Percentiles rank a stretch among this genome's conserved stretches.
phyloP scores from a whole-genome alignment of 2,113 vertebrate genomes.

The Vombatus ursinus region DNA sequence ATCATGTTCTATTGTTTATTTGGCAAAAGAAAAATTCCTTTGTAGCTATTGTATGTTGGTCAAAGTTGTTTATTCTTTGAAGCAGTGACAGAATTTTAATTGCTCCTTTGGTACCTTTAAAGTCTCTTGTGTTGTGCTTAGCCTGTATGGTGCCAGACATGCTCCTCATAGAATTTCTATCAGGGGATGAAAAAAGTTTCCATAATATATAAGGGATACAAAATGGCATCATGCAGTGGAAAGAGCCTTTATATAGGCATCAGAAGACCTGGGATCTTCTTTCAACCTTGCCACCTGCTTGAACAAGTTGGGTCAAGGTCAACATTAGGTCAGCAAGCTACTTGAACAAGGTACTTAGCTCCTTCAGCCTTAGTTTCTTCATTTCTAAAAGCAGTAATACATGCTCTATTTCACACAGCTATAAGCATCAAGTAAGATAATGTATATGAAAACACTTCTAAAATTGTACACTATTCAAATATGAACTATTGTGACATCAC shows the following conservation, averaged over 20 bases:
- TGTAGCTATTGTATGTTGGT: constrained; percentile 61
- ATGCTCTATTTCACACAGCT: not conserved
- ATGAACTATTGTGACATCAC: not conserved
- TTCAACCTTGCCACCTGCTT: not conserved
- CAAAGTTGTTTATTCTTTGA: constrained; percentile 65
- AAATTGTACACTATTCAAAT: not conserved
- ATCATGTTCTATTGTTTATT: constrained; percentile 70
- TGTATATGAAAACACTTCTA: not conserved
- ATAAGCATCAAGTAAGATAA: not conserved
- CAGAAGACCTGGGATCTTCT: not conserved
- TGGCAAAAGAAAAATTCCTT: constrained; percentile 71
- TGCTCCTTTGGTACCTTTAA: constrained; percentile 34
- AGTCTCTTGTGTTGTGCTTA: not conserved
- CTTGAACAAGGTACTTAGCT: not conserved
- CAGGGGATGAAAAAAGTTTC: constrained; percentile 36
- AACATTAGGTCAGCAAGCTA: not conserved
- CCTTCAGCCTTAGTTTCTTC: not conserved
- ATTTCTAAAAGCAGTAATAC: not conserved
- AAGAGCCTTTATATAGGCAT: not conserved
- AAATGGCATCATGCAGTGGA: not conserved
- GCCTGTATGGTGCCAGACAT: not conserved
- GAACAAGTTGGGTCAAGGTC: not conserved
- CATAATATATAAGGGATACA: not conserved
- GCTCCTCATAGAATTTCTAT: constrained; percentile 35
- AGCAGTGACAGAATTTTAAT: not conserved